Conservation (phyloP, 2,113 vertebrate species). For the Pristiophorus japonicus region DNA sequence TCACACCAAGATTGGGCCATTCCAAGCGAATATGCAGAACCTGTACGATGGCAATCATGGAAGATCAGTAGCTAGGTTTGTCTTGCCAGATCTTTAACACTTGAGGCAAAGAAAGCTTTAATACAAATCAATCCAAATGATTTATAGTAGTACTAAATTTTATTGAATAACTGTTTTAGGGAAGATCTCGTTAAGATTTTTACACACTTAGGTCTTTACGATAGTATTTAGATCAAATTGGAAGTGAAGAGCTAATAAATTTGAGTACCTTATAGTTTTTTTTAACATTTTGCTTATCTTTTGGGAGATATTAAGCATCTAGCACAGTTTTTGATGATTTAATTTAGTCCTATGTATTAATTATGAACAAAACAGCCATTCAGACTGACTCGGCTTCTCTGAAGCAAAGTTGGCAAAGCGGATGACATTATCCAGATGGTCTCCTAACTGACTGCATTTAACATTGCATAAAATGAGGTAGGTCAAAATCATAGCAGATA, state of each 20-base stretch:
- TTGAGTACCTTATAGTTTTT: no score
- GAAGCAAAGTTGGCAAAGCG: background rate
- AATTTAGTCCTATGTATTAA: background rate
- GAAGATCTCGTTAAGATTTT: background rate
- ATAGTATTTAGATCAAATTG: background rate
- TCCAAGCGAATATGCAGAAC: background rate
- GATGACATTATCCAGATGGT: constrained; percentile 1
- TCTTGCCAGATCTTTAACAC: background rate
- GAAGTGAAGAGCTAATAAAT: background rate
- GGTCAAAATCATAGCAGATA: background rate
- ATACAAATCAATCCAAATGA: constrained; percentile 17
- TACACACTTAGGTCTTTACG: background rate
- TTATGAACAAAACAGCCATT: background rate
- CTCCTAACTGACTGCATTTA: background rate
- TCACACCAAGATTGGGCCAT: background rate
- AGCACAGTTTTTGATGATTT: background rate
- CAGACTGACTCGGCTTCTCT: background rate
- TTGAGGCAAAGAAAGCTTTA: constrained; percentile 1
- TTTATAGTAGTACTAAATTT: background rate
- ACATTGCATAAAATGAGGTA: background rate
- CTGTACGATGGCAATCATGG: background rate
- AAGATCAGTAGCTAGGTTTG: background rate
- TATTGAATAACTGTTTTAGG: background rate
- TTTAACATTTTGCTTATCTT: background rate
- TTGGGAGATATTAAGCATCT: background rate